Percentiles rank a stretch among this genome's conserved stretches.
Evolutionary conservation across 2,797 vertebrate genomes (phyloP).

Genomic region (Heliangelus exortis): DNA sequence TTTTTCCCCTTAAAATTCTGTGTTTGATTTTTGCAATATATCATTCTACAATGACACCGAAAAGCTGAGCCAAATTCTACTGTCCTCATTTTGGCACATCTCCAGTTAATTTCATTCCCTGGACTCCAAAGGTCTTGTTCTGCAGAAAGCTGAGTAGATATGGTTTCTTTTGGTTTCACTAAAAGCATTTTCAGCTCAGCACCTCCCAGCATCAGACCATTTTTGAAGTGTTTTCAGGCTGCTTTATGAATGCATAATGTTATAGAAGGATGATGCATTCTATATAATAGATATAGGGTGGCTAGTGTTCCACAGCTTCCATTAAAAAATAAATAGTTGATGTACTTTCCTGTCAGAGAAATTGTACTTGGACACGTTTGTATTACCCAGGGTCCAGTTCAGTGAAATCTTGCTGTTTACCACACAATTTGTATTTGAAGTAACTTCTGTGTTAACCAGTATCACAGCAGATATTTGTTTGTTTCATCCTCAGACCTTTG

Average conservation of each 20-base stretch:
- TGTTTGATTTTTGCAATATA: background rate
- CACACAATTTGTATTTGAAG: background rate
- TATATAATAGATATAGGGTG: background rate
- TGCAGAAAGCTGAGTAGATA: background rate
- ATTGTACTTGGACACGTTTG: background rate
- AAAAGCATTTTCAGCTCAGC: background rate
- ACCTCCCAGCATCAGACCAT: background rate
- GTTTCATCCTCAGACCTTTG: constrained; percentile 48
- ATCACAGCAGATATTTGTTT: constrained; percentile 54
- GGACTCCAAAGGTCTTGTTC: background rate
- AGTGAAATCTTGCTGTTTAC: constrained; percentile 1
- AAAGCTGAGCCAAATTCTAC: background rate
- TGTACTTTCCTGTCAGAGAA: background rate
- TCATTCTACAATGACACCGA: background rate
- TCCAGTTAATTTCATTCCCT: background rate
- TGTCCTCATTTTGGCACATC: background rate
- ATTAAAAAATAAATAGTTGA: constrained; percentile 8
- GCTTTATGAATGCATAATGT: background rate
- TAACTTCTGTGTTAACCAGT: constrained; percentile 37
- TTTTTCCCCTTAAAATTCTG: background rate
- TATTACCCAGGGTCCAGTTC: background rate
- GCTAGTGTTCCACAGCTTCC: background rate
- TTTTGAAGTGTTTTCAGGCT: background rate
- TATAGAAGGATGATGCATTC: background rate
- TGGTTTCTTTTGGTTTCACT: background rate